Evolutionary conservation across 2,888 invertebrate species (phyloP).

Genomic region (Dastarcus helophoroides): DNA sequence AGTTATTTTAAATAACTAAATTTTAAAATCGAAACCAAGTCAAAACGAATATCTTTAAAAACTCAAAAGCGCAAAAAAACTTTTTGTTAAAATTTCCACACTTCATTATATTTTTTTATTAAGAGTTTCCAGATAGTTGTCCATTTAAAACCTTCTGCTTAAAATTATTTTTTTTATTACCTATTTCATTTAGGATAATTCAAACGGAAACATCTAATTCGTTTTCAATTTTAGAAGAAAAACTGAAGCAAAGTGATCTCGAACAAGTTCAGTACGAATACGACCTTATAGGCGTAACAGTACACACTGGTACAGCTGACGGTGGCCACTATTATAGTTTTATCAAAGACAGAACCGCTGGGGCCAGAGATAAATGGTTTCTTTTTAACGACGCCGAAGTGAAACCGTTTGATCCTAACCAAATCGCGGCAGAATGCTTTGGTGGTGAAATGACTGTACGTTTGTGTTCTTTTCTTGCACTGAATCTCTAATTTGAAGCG

Average conservation of each 20-base stretch:
- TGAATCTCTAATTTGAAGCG: neutral
- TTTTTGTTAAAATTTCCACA: too few species aligned
- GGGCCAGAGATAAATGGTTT: conserved; percentile 79
- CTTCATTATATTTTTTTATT: too few species aligned
- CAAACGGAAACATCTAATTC: too few species aligned
- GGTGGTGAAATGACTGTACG: conserved; percentile 92
- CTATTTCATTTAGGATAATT: neutral
- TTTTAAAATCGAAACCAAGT: too few species aligned
- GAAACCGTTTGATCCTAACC: conserved; percentile 89
- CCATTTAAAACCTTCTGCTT: neutral
- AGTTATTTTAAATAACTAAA: too few species aligned
- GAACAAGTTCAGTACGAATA: conserved; percentile 61
- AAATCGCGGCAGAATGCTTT: conserved; percentile 91
- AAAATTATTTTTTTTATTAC: conserved; percentile 2
- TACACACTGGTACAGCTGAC: conserved; percentile 96
- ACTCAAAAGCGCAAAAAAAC: too few species aligned
- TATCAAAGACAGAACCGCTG: conserved; percentile 72
- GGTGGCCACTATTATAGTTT: conserved; percentile 96
- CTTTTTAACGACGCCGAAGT: conserved; percentile 89
- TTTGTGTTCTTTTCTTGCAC: conserved; percentile 6
- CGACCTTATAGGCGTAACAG: conserved; percentile 69
- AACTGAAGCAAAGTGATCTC: conserved; percentile 43
- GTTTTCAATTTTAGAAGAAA: conserved; percentile 21
- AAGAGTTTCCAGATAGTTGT: neutral
- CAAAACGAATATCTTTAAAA: too few species aligned